Base-by-base conservation (phyloP, 2,888 invertebrate species). In the Antheraea assamensis region DNA sequence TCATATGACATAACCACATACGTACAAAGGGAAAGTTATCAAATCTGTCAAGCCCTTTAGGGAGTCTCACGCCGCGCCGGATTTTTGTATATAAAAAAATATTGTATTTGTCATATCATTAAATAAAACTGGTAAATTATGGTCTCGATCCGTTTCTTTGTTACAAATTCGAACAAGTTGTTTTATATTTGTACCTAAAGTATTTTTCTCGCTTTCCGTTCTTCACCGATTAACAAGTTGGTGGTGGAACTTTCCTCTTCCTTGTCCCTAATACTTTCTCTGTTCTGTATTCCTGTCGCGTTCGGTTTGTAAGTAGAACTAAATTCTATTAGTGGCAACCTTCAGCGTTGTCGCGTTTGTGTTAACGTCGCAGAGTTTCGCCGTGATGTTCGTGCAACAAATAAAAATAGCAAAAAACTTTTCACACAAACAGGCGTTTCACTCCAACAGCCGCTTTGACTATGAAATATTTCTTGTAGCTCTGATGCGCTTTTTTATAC, bases 401-500 rank as follows among this genome's bases (percentile, higher is more conserved):
- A 88, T 83, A 83, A 79, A 83, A 86, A 83, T 82, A 81, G 31
- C 35, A 79, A 71, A 77, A 78, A 75, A 80, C 80, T 77, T 83
- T 84, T 85, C 81, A 83, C 76, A 78, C 76, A 74, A 76, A 71
- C 75, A 76, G 79, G 80, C 79, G 79, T 75, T 73, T 73, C 74
- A 77, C 77, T 76, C 79, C 79, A 81, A 80, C 84, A 85, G 82
- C 80, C 74, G 78, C 82, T 84, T 85, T 85, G 85, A 84, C 81
- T 84, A 78, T 82, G 83, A 85, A 85, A 85, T 87, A 86, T 87
- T 86, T 86, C 82, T 85, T 86, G 79, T 83, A 61, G 80, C 83
- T 81, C n/a, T n/a, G n/a, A n/a, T 80, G 78, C 81, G 76, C 81
- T 84, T 81, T 35, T 3, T 35, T 5, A 3, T 82, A 77, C 79